These are phyloP conservation scores for Halcyon malimbica DNA, from an alignment of 2,113 vertebrate genomes.

Conservation along the genomic window DNA sequence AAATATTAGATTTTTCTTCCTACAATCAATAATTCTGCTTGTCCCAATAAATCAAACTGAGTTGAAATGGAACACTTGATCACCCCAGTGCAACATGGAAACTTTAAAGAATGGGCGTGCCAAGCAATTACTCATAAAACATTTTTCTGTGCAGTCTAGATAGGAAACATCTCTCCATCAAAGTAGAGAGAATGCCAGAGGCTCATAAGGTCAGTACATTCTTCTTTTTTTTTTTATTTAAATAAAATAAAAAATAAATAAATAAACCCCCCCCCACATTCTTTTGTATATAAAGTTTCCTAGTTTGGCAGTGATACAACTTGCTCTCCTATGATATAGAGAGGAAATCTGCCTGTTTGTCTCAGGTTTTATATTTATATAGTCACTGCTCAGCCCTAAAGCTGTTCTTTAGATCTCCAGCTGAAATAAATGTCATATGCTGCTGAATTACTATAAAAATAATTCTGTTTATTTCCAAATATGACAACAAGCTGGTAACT, in stretches of 20 bases:
- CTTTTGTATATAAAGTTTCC: neutral
- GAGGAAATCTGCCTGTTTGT: constrained; percentile 61
- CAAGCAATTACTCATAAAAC: constrained; percentile 39
- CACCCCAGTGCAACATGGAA: neutral
- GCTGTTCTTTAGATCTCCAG: constrained; percentile 59
- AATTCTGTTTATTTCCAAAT: constrained; percentile 72
- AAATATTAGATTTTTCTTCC: neutral
- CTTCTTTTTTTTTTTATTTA: neutral
- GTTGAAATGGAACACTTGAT: neutral
- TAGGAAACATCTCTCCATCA: constrained; percentile 43
- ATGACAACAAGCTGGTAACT: constrained; percentile 32
- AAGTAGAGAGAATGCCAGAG: constrained; percentile 41
- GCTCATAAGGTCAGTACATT: constrained; percentile 26
- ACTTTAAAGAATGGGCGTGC: constrained; percentile 19
- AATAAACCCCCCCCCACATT: too few relatives aligned
- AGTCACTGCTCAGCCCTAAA: constrained; percentile 49
- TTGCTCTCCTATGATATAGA: constrained; percentile 17
- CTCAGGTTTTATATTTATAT: constrained; percentile 66
- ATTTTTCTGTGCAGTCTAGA: neutral
- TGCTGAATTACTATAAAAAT: constrained; percentile 65
- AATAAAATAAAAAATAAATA: neutral
- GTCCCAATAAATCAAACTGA: constrained; percentile 31
- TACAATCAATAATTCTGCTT: neutral
- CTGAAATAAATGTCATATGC: constrained; percentile 67
- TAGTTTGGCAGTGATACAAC: constrained; percentile 20